Conservation (phyloP, 2,888 invertebrate genomes). For the Clusia tigrina region DNA sequence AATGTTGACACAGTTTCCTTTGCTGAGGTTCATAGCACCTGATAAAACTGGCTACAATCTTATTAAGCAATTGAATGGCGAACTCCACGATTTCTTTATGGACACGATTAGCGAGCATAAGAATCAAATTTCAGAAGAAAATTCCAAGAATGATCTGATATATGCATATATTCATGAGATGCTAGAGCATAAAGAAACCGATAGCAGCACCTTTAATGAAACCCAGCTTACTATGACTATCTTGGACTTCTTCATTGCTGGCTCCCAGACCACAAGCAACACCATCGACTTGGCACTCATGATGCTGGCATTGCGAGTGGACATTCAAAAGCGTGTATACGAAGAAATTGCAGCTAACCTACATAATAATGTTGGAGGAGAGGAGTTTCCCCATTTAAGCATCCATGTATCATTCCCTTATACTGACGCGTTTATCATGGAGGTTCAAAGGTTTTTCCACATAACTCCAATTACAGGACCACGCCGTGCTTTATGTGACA, state of each 20-base stretch:
- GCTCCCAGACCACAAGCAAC: conserved; percentile 71
- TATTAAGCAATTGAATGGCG: conserved; percentile 67
- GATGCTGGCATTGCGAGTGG: conserved; percentile 68
- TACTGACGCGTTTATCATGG: conserved; percentile 68
- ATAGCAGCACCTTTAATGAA: conserved; percentile 65
- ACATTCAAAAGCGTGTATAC: conserved; percentile 69
- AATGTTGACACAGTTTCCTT: conserved; percentile 69
- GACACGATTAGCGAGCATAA: conserved; percentile 69
- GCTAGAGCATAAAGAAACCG: conserved; percentile 47
- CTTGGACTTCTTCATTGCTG: conserved; percentile 75
- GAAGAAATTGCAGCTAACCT: conserved; percentile 66
- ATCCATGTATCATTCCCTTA: conserved; percentile 66
- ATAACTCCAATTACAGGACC: conserved; percentile 69
- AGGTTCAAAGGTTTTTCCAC: conserved; percentile 68
- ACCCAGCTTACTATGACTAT: conserved; percentile 72
- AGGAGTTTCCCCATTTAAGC: conserved; percentile 49
- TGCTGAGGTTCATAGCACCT: conserved; percentile 71
- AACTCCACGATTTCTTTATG: conserved; percentile 68
- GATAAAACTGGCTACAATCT: conserved; percentile 71
- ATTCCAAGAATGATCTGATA: conserved; percentile 69
- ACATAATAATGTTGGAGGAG: conserved; percentile 15
- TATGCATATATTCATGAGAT: conserved; percentile 72
- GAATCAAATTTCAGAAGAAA: conserved; percentile 62
- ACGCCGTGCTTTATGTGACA: conserved; percentile 67
- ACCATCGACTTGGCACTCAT: conserved; percentile 72